phyloP scores from a whole-genome alignment of 2,888 invertebrate genomes.

The Asteroscopus sphinx region DNA sequence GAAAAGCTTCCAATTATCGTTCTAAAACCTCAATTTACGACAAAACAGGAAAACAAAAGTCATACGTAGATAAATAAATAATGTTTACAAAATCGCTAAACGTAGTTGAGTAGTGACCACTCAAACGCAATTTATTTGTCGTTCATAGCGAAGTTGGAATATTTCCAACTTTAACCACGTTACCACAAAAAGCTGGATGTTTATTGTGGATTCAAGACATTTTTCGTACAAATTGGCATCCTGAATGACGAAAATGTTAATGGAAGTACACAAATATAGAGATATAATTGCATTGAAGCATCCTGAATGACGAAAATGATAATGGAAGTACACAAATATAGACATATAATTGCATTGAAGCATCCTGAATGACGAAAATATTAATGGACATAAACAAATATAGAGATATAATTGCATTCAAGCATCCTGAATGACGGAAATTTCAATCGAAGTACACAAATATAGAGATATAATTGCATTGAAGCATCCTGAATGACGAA shows the following conservation, averaged over 20 bases:
- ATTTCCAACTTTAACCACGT: slow-evolving; percentile 67
- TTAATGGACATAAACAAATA: slow-evolving; percentile 9
- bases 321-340: slow-evolving; percentile 9
- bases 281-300: not conserved
- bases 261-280: slow-evolving; percentile 3
- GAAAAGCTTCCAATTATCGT: not conserved
- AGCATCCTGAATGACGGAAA: slow-evolving; percentile 23
- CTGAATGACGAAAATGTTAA: slow-evolving; percentile 24
- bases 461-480: not conserved
- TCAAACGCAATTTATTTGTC: slow-evolving; percentile 59
- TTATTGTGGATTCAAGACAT: slow-evolving; percentile 51
- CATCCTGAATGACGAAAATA: slow-evolving; percentile 24
- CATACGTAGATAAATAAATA: slow-evolving; percentile 48
- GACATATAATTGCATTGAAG: not conserved
- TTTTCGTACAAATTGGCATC: slow-evolving; percentile 24
- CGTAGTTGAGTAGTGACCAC: slow-evolving; percentile 47
- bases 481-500: too few species aligned
- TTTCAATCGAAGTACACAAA: slow-evolving; percentile 8
- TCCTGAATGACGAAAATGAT: slow-evolving; percentile 26
- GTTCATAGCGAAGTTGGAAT: slow-evolving; percentile 66
- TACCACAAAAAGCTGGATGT: slow-evolving; percentile 51
- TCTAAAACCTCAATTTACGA: slow-evolving; percentile 10
- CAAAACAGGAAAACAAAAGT: slow-evolving; percentile 15
- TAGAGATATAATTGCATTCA: not conserved
- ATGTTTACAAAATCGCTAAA: slow-evolving; percentile 57